These are phyloP conservation scores for Zeus faber DNA, from an alignment of 2,113 vertebrate species.

Conservation along the genomic window DNA sequence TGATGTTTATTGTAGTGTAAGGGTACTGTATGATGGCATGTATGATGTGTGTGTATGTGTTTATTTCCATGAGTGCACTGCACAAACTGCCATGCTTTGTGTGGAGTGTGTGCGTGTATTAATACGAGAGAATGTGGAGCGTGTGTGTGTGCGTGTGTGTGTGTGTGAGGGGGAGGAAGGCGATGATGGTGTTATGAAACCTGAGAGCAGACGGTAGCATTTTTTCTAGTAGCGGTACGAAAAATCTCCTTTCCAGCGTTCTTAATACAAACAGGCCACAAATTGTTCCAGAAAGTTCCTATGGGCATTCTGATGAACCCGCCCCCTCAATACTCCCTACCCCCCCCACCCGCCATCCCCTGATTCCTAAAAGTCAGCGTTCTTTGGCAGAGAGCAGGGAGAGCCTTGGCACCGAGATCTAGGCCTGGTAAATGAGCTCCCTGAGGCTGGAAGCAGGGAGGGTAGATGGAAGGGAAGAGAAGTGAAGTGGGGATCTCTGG, in stretches of 20 bases:
- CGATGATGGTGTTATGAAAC: slow-evolving; percentile 29
- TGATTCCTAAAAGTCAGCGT: slow-evolving; percentile 42
- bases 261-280: slow-evolving; percentile 36
- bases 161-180: not conserved
- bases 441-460: slow-evolving; percentile 3
- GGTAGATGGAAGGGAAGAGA: not conserved
- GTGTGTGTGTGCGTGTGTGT: not conserved
- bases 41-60: not conserved
- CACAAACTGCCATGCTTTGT: no score
- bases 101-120: slow-evolving; percentile 7
- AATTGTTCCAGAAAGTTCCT: slow-evolving; percentile 35
- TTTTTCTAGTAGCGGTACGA: slow-evolving; percentile 14
- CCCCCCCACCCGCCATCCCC: not conserved
- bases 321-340: not conserved
- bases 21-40: no score
- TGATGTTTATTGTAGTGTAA: no score
- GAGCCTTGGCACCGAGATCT: slow-evolving; percentile 21
- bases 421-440: slow-evolving; percentile 28
- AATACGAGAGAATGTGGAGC: not conserved
- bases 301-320: slow-evolving; percentile 30
- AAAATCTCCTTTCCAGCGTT: slow-evolving; percentile 9
- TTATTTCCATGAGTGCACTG: not conserved
- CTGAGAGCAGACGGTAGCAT: slow-evolving; percentile 19
- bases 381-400: slow-evolving; percentile 41
- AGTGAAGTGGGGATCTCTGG: slow-evolving; percentile 4